Evolutionary conservation across 2,797 vertebrate genomes (phyloP).

Genomic region (Molossus molossus): DNA sequence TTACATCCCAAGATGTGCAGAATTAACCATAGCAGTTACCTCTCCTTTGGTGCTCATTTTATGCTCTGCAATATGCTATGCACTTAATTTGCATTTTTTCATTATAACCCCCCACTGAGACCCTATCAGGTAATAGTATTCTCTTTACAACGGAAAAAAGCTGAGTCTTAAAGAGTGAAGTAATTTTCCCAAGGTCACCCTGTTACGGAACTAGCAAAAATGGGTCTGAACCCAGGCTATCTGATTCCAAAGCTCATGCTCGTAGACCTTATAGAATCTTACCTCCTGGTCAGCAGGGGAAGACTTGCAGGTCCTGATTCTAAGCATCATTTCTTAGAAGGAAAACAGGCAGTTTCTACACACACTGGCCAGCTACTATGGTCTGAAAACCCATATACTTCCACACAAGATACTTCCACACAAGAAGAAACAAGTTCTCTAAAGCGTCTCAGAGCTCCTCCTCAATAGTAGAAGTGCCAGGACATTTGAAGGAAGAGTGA

Average conservation of each 20-base stretch:
- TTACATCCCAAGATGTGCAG: neutral
- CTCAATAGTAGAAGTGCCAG: neutral
- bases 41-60: neutral
- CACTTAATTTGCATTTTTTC: neutral
- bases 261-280: neutral
- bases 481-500: neutral
- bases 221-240: neutral
- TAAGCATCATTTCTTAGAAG: conserved; percentile 67
- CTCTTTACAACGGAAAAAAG: neutral
- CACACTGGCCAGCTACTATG: neutral
- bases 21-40: neutral
- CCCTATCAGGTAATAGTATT: neutral
- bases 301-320: conserved; percentile 1
- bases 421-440: conserved; percentile 2
- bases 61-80: neutral
- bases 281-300: neutral
- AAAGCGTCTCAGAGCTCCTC: neutral
- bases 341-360: conserved; percentile 26
- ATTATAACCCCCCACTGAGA: neutral
- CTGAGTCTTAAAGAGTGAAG: conserved; percentile 20
- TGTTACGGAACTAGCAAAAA: neutral
- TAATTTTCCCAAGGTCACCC: neutral
- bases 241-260: neutral
- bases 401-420: conserved; percentile 44
- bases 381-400: conserved; percentile 17